These are phyloP conservation scores for Leucosticte australis DNA, from an alignment of 2,113 vertebrate species.

Conservation along the genomic window DNA sequence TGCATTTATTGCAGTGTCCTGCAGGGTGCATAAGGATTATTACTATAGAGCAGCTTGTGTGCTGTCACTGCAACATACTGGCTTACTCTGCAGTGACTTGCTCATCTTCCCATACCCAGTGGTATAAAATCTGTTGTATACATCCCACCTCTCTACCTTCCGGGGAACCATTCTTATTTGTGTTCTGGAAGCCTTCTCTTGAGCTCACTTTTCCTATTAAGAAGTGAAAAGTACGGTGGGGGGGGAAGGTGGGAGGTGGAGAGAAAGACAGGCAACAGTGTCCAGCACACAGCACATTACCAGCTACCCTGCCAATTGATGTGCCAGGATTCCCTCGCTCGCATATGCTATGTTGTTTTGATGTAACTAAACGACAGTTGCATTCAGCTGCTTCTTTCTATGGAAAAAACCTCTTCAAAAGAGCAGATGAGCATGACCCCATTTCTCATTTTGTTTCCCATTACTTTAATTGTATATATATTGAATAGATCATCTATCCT, in stretches of 20 bases:
- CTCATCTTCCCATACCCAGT: slow-evolving; percentile 15
- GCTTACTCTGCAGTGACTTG: slow-evolving; percentile 2
- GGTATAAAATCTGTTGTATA: slow-evolving; percentile 9
- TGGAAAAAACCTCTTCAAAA: slow-evolving; percentile 63
- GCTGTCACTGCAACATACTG: neutral
- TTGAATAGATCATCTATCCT: slow-evolving; percentile 23
- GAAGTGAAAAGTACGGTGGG: neutral
- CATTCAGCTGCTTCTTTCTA: slow-evolving; percentile 63
- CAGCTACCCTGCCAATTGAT: slow-evolving; percentile 37
- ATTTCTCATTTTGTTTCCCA: slow-evolving; percentile 54
- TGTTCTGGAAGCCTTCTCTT: neutral
- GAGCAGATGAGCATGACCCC: slow-evolving; percentile 42
- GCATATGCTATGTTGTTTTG: slow-evolving; percentile 58
- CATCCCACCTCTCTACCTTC: neutral
- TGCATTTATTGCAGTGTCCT: slow-evolving; percentile 54
- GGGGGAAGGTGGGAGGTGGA: neutral
- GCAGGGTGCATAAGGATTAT: slow-evolving; percentile 41
- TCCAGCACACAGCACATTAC: slow-evolving; percentile 43
- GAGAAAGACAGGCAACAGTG: neutral
- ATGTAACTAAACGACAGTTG: slow-evolving; percentile 43
- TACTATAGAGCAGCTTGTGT: slow-evolving; percentile 1
- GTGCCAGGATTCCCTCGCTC: slow-evolving; percentile 45
- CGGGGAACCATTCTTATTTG: neutral
- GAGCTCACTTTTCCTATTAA: slow-evolving; percentile 11
- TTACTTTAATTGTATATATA: slow-evolving; percentile 55